Evolutionary conservation across 2,888 invertebrate genomes (phyloP).

Genomic region (Drosophila meridionalis): DNA sequence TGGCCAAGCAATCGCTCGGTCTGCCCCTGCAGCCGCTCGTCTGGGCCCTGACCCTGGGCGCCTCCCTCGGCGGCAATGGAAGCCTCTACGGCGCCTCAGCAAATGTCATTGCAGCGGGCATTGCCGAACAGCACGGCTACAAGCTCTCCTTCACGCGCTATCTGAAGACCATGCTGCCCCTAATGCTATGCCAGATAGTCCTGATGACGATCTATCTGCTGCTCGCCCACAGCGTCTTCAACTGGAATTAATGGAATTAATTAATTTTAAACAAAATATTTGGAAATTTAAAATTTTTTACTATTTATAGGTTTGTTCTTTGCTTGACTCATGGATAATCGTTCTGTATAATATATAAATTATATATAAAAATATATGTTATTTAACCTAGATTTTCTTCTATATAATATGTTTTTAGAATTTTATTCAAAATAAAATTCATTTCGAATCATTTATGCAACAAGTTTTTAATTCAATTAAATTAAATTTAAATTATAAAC

Average conservation of each 20-base stretch:
- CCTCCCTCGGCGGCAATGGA: slow-evolving; percentile 96
- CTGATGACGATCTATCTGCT: slow-evolving; percentile 90
- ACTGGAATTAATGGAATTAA: slow-evolving; percentile 69
- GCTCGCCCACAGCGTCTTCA: slow-evolving; percentile 88
- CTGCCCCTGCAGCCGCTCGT: slow-evolving; percentile 92
- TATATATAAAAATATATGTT: neutral
- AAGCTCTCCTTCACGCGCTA: slow-evolving; percentile 93
- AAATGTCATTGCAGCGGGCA: slow-evolving; percentile 95
- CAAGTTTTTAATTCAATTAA: neutral
- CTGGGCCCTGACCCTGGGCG: slow-evolving; percentile 94
- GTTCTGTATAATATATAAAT: neutral
- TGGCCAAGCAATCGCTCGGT: slow-evolving; percentile 88
- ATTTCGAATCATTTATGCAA: neutral
- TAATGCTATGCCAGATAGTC: slow-evolving; percentile 90
- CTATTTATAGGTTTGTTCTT: neutral
- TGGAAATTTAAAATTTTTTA: neutral
- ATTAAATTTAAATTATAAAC: too few relatives aligned
- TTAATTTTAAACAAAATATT: too few relatives aligned
- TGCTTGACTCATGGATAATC: neutral
- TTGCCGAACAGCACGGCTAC: slow-evolving; percentile 96
- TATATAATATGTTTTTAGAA: neutral
- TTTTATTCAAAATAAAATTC: neutral
- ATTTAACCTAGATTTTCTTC: neutral
- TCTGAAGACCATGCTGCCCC: slow-evolving; percentile 94
- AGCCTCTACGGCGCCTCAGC: slow-evolving; percentile 96